phyloP scores from a whole-genome alignment of 1,140 invertebrate genomes.

The Alviniconcha marisindica region DNA sequence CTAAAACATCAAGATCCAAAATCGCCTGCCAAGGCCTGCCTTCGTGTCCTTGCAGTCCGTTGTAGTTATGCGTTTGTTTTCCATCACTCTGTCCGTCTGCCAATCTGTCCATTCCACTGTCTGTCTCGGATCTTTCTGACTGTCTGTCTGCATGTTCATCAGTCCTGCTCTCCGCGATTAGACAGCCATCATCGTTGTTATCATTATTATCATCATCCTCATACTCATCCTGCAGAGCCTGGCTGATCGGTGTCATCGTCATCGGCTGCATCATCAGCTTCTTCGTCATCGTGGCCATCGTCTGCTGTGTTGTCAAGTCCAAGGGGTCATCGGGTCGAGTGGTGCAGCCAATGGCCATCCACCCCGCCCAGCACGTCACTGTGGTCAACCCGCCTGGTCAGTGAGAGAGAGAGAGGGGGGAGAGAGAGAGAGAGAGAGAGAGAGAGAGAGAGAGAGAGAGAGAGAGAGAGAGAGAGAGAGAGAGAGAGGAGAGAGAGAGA shows the following conservation, averaged over 20 bases:
- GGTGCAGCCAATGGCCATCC: background rate
- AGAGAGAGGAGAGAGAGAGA: background rate
- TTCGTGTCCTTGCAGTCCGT: too few relatives aligned
- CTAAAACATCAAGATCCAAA: too few relatives aligned
- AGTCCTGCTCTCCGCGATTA: too few relatives aligned
- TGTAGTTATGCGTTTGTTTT: too few relatives aligned
- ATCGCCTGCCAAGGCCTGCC: too few relatives aligned
- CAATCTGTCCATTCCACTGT: too few relatives aligned
- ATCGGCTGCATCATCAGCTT: background rate
- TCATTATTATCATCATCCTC: too few relatives aligned
- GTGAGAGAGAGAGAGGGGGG: background rate
- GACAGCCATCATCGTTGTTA: too few relatives aligned
- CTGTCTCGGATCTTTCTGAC: too few relatives aligned
- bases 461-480: background rate
- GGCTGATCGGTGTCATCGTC: slow-evolving; percentile 4
- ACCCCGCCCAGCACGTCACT: background rate
- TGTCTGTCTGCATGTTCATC: too few relatives aligned
- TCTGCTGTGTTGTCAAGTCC: background rate
- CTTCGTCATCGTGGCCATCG: background rate
- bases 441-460: background rate
- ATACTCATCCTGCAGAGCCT: too few relatives aligned
- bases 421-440: background rate
- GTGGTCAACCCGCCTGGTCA: background rate
- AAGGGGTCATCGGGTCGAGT: background rate
- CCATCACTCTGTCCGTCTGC: too few relatives aligned